Percentiles rank a stretch among this genome's conserved stretches.
phyloP scores from a whole-genome alignment of 2,113 vertebrate genomes.

The Lathamus discolor region DNA sequence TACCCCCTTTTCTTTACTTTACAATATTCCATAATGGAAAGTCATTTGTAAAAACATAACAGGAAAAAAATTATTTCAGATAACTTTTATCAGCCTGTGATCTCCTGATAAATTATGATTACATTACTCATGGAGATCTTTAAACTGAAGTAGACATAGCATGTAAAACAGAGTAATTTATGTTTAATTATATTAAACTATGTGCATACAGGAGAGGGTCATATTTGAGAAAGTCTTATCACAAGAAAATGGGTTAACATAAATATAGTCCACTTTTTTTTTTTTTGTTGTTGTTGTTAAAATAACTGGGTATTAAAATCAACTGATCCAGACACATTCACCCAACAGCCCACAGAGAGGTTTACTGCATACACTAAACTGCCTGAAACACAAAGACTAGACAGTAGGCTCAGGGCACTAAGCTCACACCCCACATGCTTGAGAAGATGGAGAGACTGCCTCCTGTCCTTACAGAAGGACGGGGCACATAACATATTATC shows the following conservation, averaged over 20 bases:
- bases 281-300: not conserved
- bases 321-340: not conserved
- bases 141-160: not conserved
- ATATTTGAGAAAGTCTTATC: not conserved
- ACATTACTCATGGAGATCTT: not conserved
- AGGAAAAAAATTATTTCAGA: not conserved
- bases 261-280: not conserved
- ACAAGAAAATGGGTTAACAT: not conserved
- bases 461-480: not conserved
- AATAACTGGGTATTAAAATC: not conserved
- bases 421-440: not conserved
- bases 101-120: not conserved
- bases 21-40: not conserved
- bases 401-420: not conserved
- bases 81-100: not conserved
- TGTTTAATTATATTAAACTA: not conserved
- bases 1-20: not conserved
- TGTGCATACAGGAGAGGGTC: not conserved
- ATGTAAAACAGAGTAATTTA: not conserved
- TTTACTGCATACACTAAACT: not conserved
- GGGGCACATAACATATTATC: not conserved
- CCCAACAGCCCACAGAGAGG: not conserved
- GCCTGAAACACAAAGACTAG: not conserved
- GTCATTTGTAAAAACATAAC: not conserved
- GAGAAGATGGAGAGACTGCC: not conserved